These are phyloP conservation scores for Lycopodina hypogea DNA, from an alignment of 37 sponge, comb jelly and placozoan genomes.

Conservation along the genomic window DNA sequence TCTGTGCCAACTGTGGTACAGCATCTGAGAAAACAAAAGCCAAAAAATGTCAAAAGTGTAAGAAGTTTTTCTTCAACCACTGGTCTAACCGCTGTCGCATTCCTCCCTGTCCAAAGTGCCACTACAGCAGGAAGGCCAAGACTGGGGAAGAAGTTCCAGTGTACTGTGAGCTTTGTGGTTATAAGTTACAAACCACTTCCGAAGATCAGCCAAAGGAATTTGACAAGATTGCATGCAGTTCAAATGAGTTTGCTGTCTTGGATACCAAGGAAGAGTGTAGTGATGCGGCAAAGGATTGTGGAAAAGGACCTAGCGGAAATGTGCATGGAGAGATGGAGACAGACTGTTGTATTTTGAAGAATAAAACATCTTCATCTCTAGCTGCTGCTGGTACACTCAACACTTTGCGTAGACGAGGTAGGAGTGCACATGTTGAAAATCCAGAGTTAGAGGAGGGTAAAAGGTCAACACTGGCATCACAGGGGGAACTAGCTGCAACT, in stretches of 20 bases:
- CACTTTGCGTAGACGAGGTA: too few species aligned
- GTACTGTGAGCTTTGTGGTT: conserved; percentile 39
- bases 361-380: too few species aligned
- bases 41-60: conserved; percentile 54
- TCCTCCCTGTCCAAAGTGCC: conserved; percentile 51
- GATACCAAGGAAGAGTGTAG: neutral
- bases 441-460: too few species aligned
- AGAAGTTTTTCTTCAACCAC: conserved; percentile 39
- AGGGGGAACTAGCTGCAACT: too few species aligned
- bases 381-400: too few species aligned
- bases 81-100: conserved; percentile 36
- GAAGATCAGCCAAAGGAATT: neutral
- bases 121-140: conserved; percentile 33
- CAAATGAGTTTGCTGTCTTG: neutral
- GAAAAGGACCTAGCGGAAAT: neutral
- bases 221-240: neutral
- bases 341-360: too few species aligned
- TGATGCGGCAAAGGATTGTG: neutral
- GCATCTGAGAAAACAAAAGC: conserved; percentile 21
- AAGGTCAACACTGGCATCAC: too few species aligned
- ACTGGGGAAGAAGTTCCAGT: neutral
- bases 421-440: too few species aligned
- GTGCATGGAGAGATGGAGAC: too few species aligned
- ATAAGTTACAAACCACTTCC: neutral
- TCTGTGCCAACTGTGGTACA: conserved; percentile 48